These are phyloP conservation scores for Calliopum simillimum DNA, from an alignment of 2,888 invertebrate genomes.

Conservation along the genomic window DNA sequence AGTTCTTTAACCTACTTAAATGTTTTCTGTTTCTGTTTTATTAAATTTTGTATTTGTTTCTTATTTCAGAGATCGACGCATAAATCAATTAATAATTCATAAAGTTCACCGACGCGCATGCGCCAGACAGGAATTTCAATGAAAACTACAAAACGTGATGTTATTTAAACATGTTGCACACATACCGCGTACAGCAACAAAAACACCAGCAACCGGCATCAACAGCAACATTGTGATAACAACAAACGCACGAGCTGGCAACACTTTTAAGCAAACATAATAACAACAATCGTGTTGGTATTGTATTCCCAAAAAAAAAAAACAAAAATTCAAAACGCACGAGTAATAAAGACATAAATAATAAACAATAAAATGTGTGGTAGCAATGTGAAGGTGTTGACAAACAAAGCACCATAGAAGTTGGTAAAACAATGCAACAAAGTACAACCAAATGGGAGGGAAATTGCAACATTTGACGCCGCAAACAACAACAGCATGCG, in stretches of 20 bases:
- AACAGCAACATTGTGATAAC: constrained; percentile 3
- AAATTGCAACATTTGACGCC: no score
- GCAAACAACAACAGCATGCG: no score
- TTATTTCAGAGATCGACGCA: constrained; percentile 14
- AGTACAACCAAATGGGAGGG: no score
- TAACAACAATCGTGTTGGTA: not conserved
- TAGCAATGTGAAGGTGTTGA: not conserved
- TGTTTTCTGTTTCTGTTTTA: no score
- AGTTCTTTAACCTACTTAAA: no score
- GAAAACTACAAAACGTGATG: constrained; percentile 29
- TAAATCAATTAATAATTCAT: constrained; percentile 30
- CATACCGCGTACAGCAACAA: constrained; percentile 20
- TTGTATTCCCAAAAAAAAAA: not conserved
- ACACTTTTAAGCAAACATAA: not conserved
- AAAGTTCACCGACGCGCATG: constrained; percentile 43
- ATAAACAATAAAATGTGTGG: not conserved
- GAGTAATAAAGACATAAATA: constrained; percentile 9
- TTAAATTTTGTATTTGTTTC: no score
- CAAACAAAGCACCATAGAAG: no score
- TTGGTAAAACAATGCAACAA: no score
- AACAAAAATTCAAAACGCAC: not conserved
- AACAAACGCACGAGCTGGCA: not conserved
- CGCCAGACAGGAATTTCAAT: constrained; percentile 49
- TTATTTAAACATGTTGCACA: constrained; percentile 12
- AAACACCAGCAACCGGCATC: constrained; percentile 15